phyloP scores from a whole-genome alignment of 2,113 vertebrate genomes.

The Poicephalus gulielmi region DNA sequence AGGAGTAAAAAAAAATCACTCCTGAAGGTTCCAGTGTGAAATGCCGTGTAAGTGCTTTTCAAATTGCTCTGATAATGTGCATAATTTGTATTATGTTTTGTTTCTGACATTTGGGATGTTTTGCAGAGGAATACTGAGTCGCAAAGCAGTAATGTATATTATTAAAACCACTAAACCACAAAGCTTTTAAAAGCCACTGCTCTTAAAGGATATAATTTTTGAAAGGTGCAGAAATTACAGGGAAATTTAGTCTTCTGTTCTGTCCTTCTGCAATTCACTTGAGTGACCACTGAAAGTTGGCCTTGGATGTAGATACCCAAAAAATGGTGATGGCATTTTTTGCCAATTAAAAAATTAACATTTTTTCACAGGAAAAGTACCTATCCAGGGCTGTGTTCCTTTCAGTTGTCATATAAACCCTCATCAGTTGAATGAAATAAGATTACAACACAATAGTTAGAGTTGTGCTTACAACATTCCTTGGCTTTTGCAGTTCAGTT shows the following conservation, averaged over 20 bases:
- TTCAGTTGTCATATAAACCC: background rate
- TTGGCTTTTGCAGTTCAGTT: conserved; percentile 19
- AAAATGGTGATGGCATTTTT: background rate
- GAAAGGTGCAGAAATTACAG: background rate
- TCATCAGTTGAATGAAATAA: conserved; percentile 20
- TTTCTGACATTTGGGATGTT: background rate
- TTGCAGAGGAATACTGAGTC: background rate
- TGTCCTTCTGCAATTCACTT: background rate
- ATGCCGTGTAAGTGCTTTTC: background rate
- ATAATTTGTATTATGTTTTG: background rate
- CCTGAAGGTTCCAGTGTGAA: background rate
- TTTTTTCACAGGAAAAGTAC: background rate
- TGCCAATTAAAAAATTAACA: background rate
- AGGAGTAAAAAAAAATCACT: background rate
- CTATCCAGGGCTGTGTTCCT: background rate
- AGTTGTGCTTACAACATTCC: background rate
- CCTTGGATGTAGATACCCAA: background rate
- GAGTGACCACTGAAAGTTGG: background rate
- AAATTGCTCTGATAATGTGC: background rate
- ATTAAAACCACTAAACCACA: background rate
- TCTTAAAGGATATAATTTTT: background rate
- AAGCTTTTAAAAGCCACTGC: background rate
- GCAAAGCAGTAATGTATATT: background rate
- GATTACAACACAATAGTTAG: conserved; percentile 17
- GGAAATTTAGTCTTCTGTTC: background rate